Evolutionary conservation across 2,888 invertebrate genomes (phyloP), one percentile per base, ranked within the genome.

Genomic region (Biston stratarius): DNA sequence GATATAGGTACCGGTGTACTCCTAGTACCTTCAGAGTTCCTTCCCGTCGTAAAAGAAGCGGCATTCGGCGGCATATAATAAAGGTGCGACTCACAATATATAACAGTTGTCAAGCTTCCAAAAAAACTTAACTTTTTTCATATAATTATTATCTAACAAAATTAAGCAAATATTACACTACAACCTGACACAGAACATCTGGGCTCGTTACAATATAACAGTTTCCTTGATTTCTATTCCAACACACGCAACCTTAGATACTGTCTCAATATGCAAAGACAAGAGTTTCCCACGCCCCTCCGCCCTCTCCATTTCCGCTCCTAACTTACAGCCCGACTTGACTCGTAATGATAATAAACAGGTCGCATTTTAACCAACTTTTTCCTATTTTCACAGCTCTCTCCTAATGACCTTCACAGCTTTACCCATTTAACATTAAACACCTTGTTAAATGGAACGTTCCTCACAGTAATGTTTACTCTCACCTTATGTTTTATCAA

Each of bases 311-410:
- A 89, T 91, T 92, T 92, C 92, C 92, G 88, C 86, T 77, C 85
- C 83, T 89, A 88, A 90, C 89, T 89, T 91, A 84, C 77, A 78
- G 80, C 85, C 82, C 84, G 83, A 86, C 89, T 90, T 88, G 86
- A 82, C 85, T 86, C 86, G 83, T 87, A 91, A 91, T 88, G 86
- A 88, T 87, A 89, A 89, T 87, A 91, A 91, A 92, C 89, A 86
- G 88, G 83, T 84, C 84, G 84, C 85, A 84, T 85, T 89, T 86
- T 83, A 86, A 84, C 83, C 80, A 84, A 79, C 74, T 79, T 83
- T 85, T 87, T 86, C 83, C 82, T 82, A 75, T 81, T 83, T 85
- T 83, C 83, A 83, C 78, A 77, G 81, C 80, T 79, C 80, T 77
- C 76, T 80, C 81, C 84, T 90, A 90, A 91, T 88, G 90, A 87